A percentile compares a stretch with the other conserved stretches of the same genome.
Conservation (phyloP, 2,113 vertebrate genomes). For the Bos javanicus region DNA sequence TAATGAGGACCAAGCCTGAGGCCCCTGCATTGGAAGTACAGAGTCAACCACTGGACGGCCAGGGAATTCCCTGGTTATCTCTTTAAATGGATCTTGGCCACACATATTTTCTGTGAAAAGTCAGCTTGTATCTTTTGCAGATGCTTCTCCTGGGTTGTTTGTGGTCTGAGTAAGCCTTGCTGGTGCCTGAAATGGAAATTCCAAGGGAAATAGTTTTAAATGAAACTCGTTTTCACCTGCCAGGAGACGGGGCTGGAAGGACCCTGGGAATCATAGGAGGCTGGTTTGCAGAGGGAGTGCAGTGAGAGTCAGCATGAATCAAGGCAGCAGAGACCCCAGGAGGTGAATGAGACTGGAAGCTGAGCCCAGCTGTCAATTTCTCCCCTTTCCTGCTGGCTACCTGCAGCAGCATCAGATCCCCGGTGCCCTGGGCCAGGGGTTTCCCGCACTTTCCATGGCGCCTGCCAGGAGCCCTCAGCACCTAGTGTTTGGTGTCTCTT, state of each 20-base stretch:
- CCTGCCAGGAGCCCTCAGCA: constrained; percentile 50
- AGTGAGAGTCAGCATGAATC: neutral
- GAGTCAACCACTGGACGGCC: neutral
- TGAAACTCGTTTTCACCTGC: neutral
- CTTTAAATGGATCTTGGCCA: neutral
- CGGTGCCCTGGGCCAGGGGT: constrained; percentile 1
- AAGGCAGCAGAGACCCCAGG: neutral
- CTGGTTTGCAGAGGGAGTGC: neutral
- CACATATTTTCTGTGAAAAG: neutral
- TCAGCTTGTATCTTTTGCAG: neutral
- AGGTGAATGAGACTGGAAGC: neutral
- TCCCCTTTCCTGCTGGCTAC: neutral
- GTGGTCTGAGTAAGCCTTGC: neutral
- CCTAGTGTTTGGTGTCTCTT: neutral
- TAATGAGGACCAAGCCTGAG: neutral
- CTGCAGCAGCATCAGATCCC: neutral
- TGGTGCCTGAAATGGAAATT: neutral
- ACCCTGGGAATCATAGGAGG: neutral
- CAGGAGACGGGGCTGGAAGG: neutral
- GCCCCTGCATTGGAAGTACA: neutral
- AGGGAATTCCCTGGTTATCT: neutral
- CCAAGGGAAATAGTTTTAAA: neutral
- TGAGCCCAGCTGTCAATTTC: neutral
- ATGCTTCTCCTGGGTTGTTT: neutral
- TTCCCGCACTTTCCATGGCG: constrained; percentile 37